Evolutionary conservation across 2,113 vertebrate genomes (phyloP), one percentile per base, ranked within the genome.

Genomic region (Pseudopipra pipra): DNA sequence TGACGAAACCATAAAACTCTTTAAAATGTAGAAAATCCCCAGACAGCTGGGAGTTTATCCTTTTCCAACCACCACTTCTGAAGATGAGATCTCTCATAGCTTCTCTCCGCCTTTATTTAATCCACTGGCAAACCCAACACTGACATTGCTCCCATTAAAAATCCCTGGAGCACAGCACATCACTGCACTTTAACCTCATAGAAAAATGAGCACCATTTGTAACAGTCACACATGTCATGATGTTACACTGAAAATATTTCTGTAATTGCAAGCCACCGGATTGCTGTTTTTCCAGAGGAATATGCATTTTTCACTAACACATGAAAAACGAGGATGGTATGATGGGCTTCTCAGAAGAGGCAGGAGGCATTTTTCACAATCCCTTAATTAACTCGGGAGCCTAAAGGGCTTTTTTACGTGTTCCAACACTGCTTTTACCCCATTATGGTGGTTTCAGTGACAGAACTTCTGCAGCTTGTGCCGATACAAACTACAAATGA

Each of bases 281-380:
- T n/a, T 87, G 27, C 37, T 78, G 7, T 61, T 95, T 94, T 91
- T 73, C 77, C 23, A 41, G 49, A 87, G 77, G 90, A 88, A 89
- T 15, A 59, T 31, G 62, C 37, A 11, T 67, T 84, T 83, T 63
- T 95, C 83, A 92, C 74, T 86, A 93, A 43, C 46, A 52, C 41
- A 5, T 31, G 61, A 92, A 79, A 94, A 94, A 82, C 4, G 49
- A 93, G 30, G 73, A 28, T 21, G 11, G 35, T 67, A 61, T 9
- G 41, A 71, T 68, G 33, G 30, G 8, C 63, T 78, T 25, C 39
- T 18, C 72, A 37, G 19, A 87, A 79, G 55, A 77, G 75, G 24
- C 54, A 47, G 8, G 37, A 67, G 13, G 20, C 62, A 35, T 41
- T 89, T 91, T 74, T 87, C 13, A 14, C 43, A 85, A 61, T 47